These are phyloP conservation scores for Ariopsis seemanni DNA, from an alignment of 2,113 vertebrate genomes.

Conservation along the genomic window DNA sequence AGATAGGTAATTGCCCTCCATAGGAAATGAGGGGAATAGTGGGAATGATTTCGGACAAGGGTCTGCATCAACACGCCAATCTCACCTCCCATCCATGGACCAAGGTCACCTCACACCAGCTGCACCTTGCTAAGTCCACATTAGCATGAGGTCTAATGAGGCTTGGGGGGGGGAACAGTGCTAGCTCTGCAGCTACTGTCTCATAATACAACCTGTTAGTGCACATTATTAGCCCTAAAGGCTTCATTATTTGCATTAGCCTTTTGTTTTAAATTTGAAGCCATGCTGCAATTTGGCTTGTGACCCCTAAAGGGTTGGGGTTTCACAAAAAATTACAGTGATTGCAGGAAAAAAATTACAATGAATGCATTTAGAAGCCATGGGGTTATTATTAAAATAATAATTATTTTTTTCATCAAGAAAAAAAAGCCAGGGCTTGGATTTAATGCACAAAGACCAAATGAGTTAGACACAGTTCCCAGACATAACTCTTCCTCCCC, in stretches of 20 bases:
- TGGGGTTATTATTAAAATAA: neutral
- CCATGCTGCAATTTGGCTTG: conserved; percentile 26
- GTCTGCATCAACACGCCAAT: neutral
- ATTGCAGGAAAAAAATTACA: conserved; percentile 38
- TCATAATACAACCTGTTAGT: conserved; percentile 1
- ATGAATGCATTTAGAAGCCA: conserved; percentile 30
- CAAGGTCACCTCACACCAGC: conserved; percentile 49
- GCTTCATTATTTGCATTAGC: conserved; percentile 56
- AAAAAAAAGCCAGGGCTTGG: neutral
- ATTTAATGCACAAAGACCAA: neutral
- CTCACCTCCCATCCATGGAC: neutral
- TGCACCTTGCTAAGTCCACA: conserved; percentile 30
- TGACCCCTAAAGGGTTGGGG: conserved; percentile 35
- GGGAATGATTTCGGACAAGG: conserved; percentile 31
- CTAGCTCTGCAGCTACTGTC: neutral
- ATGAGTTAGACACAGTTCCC: neutral
- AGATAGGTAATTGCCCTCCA: conserved; percentile 31
- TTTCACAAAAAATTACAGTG: conserved; percentile 27
- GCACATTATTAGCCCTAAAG: conserved; percentile 39
- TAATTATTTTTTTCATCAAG: neutral
- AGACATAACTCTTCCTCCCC: neutral
- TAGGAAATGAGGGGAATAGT: conserved; percentile 9
- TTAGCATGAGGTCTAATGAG: conserved; percentile 28
- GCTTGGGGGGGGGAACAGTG: neutral
- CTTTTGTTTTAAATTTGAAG: conserved; percentile 46